These are phyloP conservation scores for Nymphalis urticae DNA, from an alignment of 2,888 invertebrate genomes.

Conservation along the genomic window DNA sequence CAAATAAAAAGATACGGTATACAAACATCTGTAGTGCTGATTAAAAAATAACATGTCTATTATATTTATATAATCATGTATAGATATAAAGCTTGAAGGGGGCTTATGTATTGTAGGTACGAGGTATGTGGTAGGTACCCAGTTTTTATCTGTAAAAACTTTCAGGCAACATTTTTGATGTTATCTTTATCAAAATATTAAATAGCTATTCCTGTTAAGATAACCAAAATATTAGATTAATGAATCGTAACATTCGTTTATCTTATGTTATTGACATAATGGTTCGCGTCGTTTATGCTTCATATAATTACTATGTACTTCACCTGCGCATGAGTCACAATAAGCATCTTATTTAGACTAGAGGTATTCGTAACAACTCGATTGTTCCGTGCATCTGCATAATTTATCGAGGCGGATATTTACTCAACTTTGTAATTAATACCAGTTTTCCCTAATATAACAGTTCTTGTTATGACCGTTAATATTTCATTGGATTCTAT, in stretches of 20 bases:
- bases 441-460: not conserved
- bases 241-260: not conserved
- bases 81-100: no score
- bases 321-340: slow-evolving; percentile 22
- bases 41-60: no score
- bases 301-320: no score
- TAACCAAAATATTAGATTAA: no score
- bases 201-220: no score
- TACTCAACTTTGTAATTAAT: slow-evolving; percentile 15
- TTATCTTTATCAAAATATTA: no score
- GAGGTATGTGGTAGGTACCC: not conserved
- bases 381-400: slow-evolving; percentile 13
- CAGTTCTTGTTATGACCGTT: not conserved
- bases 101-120: not conserved
- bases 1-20: no score
- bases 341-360: slow-evolving; percentile 9
- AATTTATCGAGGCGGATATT: slow-evolving; percentile 8
- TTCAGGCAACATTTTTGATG: no score
- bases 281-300: not conserved
- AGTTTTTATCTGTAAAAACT: no score
- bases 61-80: no score
- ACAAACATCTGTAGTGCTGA: no score
- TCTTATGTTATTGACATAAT: not conserved
- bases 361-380: slow-evolving; percentile 4
- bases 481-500: not conserved